These are phyloP conservation scores for Anoplophora glabripennis DNA, from an alignment of 1,140 invertebrate species.

Conservation along the genomic window DNA sequence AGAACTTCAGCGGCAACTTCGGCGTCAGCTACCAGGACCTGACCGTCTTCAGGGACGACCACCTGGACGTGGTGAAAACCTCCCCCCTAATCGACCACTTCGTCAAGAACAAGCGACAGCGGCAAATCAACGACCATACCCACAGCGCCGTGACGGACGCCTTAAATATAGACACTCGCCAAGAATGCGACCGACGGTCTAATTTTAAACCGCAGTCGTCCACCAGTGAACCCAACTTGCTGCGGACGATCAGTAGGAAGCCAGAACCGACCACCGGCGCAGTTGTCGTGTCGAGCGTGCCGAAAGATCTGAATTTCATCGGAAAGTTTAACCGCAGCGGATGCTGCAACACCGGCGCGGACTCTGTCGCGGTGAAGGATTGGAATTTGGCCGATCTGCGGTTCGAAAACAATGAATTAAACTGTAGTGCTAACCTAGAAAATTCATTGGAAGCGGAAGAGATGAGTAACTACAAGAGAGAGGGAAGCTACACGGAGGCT, in stretches of 20 bases:
- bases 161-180: slow-evolving; percentile 43
- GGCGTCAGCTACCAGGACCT: slow-evolving; percentile 46
- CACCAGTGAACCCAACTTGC: slow-evolving; percentile 50
- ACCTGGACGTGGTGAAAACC: slow-evolving; percentile 28
- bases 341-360: slow-evolving; percentile 21
- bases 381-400: slow-evolving; percentile 54
- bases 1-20: slow-evolving; percentile 40
- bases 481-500: slow-evolving; percentile 45
- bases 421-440: background rate
- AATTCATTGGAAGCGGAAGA: slow-evolving; percentile 1
- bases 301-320: slow-evolving; percentile 54
- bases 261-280: slow-evolving; percentile 23
- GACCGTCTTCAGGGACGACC: slow-evolving; percentile 36
- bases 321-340: slow-evolving; percentile 25
- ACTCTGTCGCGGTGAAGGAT: slow-evolving; percentile 49
- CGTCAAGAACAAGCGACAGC: slow-evolving; percentile 29
- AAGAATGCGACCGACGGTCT: slow-evolving; percentile 37
- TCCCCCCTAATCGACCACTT: slow-evolving; percentile 40
- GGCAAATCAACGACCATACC: slow-evolving; percentile 1
- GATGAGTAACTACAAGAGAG: slow-evolving; percentile 37
- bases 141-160: slow-evolving; percentile 14
- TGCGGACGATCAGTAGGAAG: slow-evolving; percentile 17
- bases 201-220: slow-evolving; percentile 42
- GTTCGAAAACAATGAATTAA: slow-evolving; percentile 12
- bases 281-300: slow-evolving; percentile 53